Conservation (phyloP, 2,113 vertebrate species). For the Nettapus auritus region DNA sequence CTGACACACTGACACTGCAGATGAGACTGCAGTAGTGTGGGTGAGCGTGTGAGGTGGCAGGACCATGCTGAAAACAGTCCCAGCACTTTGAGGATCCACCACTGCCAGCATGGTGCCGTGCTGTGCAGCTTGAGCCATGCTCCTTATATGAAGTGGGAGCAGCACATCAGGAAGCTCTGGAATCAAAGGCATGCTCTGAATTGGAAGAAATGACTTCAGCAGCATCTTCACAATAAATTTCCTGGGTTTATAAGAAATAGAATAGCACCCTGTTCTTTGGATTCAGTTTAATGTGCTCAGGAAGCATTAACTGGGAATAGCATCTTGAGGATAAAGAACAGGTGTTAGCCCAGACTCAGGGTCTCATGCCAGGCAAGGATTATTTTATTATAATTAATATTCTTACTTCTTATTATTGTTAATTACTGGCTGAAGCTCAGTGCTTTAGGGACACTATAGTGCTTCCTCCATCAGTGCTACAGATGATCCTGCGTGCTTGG, state of each 20-base stretch:
- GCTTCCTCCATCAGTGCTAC: not conserved
- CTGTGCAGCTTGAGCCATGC: rapidly evolving
- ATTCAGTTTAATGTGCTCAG: slow-evolving; percentile 27
- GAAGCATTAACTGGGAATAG: not conserved
- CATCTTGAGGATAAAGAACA: slow-evolving; percentile 14
- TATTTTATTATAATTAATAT: slow-evolving; percentile 66
- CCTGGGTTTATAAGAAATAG: not conserved
- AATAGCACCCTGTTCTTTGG: not conserved
- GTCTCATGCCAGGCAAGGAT: not conserved
- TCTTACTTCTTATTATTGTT: slow-evolving; percentile 52
- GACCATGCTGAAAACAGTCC: not conserved
- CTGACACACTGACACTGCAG: not conserved
- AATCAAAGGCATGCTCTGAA: not conserved
- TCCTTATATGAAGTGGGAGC: not conserved
- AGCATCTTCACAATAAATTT: not conserved
- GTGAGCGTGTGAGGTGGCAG: rapidly evolving
- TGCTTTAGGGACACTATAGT: not conserved
- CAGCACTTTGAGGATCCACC: rapidly evolving
- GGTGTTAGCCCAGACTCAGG: slow-evolving; percentile 47
- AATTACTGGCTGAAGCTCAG: slow-evolving; percentile 28
- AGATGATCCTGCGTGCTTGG: slow-evolving; percentile 19
- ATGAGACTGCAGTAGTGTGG: rapidly evolving
- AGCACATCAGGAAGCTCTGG: not conserved
- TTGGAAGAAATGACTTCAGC: not conserved
- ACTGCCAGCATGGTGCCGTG: rapidly evolving